Conservation (phyloP, 1,140 invertebrate species). For the Drosophila rhopaloa region DNA sequence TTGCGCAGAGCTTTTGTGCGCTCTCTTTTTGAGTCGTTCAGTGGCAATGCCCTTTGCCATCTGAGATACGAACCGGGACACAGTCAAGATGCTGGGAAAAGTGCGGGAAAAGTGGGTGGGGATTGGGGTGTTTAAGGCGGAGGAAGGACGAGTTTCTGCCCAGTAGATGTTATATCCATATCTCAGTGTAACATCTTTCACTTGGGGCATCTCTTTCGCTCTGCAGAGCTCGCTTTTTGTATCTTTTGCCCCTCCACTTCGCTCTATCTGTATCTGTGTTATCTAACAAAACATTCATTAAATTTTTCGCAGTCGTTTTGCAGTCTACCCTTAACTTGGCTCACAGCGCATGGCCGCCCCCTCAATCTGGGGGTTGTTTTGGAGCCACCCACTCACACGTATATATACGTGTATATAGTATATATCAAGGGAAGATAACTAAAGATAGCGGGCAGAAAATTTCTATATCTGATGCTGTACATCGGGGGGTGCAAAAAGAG, state of each 20-base stretch:
- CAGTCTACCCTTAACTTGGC: conserved; percentile 54
- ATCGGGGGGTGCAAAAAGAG: background rate
- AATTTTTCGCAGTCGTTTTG: conserved; percentile 66
- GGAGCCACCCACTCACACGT: conserved; percentile 39
- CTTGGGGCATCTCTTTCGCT: conserved; percentile 40
- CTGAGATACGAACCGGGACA: conserved; percentile 54
- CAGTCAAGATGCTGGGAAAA: conserved; percentile 23
- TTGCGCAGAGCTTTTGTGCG: conserved; percentile 80
- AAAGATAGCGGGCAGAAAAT: conserved; percentile 78
- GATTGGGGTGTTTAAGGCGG: background rate
- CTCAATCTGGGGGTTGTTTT: conserved; percentile 72
- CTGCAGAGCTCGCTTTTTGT: conserved; percentile 15
- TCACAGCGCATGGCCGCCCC: conserved; percentile 52
- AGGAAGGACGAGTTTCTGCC: conserved; percentile 16
- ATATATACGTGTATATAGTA: conserved; percentile 16
- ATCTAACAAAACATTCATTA: conserved; percentile 83
- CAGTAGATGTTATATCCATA: conserved; percentile 53
- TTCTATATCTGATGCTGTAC: conserved; percentile 80
- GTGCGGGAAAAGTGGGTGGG: background rate
- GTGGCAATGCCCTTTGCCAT: conserved; percentile 83
- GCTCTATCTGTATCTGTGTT: conserved; percentile 53
- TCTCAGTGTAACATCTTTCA: conserved; percentile 80
- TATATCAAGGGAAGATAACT: conserved; percentile 67
- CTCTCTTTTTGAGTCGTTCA: conserved; percentile 48
- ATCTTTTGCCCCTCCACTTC: conserved; percentile 23